A percentile compares a stretch with the other conserved stretches of the same genome.
These are phyloP conservation scores for Tiliacea citrago DNA, from an alignment of 2,888 invertebrate genomes.

Conservation along the genomic window DNA sequence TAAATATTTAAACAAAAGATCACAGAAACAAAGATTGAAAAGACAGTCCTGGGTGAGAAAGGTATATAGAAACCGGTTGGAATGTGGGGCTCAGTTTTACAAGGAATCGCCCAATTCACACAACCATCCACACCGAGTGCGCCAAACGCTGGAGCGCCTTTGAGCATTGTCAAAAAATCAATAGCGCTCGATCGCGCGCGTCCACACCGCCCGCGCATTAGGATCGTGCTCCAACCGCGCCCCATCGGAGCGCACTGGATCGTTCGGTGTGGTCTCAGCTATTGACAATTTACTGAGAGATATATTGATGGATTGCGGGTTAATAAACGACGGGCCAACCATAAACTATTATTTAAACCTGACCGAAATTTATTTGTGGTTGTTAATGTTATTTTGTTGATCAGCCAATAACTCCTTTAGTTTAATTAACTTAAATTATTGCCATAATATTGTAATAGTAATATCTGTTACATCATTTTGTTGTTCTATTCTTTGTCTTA, in stretches of 20 bases:
- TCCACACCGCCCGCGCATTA: too few relatives aligned
- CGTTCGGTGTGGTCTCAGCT: too few relatives aligned
- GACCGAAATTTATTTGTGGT: slow-evolving; percentile 49
- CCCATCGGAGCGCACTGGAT: too few relatives aligned
- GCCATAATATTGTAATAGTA: not conserved
- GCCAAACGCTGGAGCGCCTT: too few relatives aligned
- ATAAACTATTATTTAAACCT: slow-evolving; percentile 48
- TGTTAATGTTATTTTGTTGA: slow-evolving; percentile 19
- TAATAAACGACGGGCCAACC: slow-evolving; percentile 15
- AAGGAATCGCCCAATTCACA: too few relatives aligned
- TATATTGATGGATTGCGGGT: slow-evolving; percentile 17
- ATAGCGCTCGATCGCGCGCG: too few relatives aligned
- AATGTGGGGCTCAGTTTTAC: not conserved
- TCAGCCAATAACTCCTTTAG: not conserved
- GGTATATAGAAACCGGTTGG: not conserved
- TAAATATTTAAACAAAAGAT: not conserved
- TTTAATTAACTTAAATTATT: slow-evolving; percentile 9
- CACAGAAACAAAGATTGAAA: not conserved
- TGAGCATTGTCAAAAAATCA: too few relatives aligned
- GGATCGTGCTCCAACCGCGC: too few relatives aligned
- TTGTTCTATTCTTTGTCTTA: not conserved
- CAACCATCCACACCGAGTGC: too few relatives aligned
- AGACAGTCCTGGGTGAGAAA: not conserved
- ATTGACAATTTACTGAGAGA: slow-evolving; percentile 24
- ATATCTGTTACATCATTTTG: not conserved